Percentiles rank a stretch among this genome's conserved stretches.
Conservation (phyloP, 2,797 vertebrate genomes). For the Loris lydekkerianus region DNA sequence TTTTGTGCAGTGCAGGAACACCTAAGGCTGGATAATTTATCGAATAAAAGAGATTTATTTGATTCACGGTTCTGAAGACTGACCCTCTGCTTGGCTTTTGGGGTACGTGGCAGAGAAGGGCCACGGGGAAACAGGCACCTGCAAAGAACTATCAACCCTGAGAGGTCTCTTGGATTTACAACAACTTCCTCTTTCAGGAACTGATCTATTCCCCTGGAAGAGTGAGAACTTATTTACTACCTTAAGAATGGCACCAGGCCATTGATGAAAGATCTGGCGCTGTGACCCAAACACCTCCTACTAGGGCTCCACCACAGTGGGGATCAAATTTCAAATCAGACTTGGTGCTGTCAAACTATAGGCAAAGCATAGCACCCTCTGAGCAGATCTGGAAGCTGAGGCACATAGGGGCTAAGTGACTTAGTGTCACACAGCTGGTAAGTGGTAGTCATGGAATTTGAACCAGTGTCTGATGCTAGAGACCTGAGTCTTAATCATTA, state of each 20-base stretch:
- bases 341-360: not conserved
- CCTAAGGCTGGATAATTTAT: not conserved
- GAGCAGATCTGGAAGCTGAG: not conserved
- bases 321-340: not conserved
- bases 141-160: too few species aligned
- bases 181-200: not conserved
- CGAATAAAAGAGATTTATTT: not conserved
- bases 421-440: not conserved
- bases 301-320: not conserved
- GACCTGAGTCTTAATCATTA: not conserved
- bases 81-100: not conserved
- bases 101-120: not conserved
- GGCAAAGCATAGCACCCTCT: not conserved
- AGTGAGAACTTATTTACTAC: not conserved
- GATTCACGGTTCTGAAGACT: not conserved
- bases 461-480: not conserved
- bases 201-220: not conserved
- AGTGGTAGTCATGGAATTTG: not conserved
- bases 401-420: not conserved
- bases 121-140: not conserved
- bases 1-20: not conserved
- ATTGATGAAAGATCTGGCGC: not conserved
- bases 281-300: not conserved
- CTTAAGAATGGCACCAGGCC: not conserved
- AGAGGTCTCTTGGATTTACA: not conserved